phyloP scores from a whole-genome alignment of 1,140 invertebrate genomes.

The Goniozus legneri region DNA sequence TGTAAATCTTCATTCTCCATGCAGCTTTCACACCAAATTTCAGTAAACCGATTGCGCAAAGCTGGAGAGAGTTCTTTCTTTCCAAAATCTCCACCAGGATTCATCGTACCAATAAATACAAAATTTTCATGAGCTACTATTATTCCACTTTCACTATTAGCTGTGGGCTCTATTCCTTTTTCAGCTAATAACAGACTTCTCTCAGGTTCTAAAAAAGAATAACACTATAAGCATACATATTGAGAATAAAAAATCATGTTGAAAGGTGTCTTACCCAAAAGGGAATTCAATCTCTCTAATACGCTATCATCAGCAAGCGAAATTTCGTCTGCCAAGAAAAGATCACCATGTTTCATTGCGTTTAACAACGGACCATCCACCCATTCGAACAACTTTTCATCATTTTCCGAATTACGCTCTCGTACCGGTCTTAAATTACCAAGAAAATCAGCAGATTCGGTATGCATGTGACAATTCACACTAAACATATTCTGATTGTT shows the following conservation, averaged over 20 bases:
- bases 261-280: constrained; percentile 59
- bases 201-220: constrained; percentile 72
- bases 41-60: constrained; percentile 94
- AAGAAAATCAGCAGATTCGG: constrained; percentile 96
- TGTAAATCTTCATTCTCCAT: constrained; percentile 66
- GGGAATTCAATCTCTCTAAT: constrained; percentile 93
- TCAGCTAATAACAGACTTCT: constrained; percentile 87
- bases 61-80: constrained; percentile 99
- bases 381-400: constrained; percentile 89
- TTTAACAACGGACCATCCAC: constrained; percentile 93
- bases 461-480: constrained; percentile 98
- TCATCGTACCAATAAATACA: constrained; percentile 97
- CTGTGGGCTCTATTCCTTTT: too few relatives aligned
- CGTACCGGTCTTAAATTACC: constrained; percentile 91
- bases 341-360: constrained; percentile 82
- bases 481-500: constrained; percentile 62
- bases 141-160: constrained; percentile 56
- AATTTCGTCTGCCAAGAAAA: constrained; percentile 98
- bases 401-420: constrained; percentile 56
- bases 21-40: constrained; percentile 93
- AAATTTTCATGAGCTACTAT: constrained; percentile 77
- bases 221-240: too few relatives aligned
- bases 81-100: constrained; percentile 98
- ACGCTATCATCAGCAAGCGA: constrained; percentile 99
- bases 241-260: constrained; percentile 5